Conservation (phyloP, 92 coral and sea anemone species). For the Ricordea florida region DNA sequence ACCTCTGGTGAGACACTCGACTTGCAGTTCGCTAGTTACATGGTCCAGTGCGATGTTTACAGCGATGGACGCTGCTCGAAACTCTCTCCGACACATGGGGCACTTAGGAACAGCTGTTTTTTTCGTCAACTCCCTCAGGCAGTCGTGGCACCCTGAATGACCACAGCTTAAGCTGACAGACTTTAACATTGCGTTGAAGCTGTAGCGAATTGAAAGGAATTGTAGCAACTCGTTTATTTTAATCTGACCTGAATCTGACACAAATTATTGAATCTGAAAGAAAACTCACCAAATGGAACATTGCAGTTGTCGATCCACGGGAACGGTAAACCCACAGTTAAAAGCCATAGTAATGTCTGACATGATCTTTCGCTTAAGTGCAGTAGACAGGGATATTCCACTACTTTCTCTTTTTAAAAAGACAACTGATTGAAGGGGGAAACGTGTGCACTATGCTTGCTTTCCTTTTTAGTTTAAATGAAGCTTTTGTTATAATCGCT, state of each 20-base stretch:
- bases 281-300: slow-evolving; percentile 5
- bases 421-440: too few relatives aligned
- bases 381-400: too few relatives aligned
- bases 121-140: background rate
- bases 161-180: background rate
- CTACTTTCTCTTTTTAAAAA: too few relatives aligned
- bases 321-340: background rate
- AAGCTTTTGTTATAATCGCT: too few relatives aligned
- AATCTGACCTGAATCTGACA: too few relatives aligned
- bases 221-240: too few relatives aligned
- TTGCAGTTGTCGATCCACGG: background rate
- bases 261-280: too few relatives aligned
- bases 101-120: background rate
- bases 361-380: too few relatives aligned
- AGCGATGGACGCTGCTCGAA: background rate
- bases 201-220: background rate
- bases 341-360: too few relatives aligned
- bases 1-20: background rate
- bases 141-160: background rate
- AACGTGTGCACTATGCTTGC: too few relatives aligned
- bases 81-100: background rate
- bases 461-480: too few relatives aligned
- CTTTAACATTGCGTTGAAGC: background rate
- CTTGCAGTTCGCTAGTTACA: background rate
- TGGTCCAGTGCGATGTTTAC: background rate